Base-by-base conservation (phyloP, 2,113 vertebrate genomes). In the Gorsachius goisagi region DNA sequence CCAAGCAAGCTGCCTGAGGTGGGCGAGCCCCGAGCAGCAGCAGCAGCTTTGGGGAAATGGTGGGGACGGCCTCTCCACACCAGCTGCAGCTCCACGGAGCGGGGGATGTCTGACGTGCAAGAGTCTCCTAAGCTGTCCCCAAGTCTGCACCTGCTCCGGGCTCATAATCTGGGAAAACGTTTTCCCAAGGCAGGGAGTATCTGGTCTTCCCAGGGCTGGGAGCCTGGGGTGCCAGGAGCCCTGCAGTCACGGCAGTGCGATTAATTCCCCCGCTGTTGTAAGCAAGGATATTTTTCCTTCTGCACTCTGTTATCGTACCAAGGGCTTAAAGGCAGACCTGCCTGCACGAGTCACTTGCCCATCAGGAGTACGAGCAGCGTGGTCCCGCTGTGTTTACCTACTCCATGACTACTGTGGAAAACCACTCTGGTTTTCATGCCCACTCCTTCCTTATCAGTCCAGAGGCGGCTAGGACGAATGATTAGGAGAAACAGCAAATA, bases 331-430 rank as follows among this genome's bases (percentile, higher is more conserved):
- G 71, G 56, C 73, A 72, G 60, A 37, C 28, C 22, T 30, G 78
- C 39, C 37, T 72, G 56, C 35, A 13, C 0, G 0, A 15, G 26
- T 35, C 17, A 15, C 8, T 8, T 32, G 2, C 22, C 0, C 1
- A 9, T 15, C 62, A 33, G 63, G 21, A 18, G 21, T 20, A 12
- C 28, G 24, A 93, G 85, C 60, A 52, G 26, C 4, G 0, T 2
- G 1, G 20, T 8, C 19, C 41, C 3, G 1, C 44, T 0, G 0
- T 75, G 58, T 88, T 96, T 92, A 32, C 79, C 1, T 1, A 72
- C n/a, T 85, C 74, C 45, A 66, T 69, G 88, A 27, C 74, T 85
- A n/a, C 74, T 32, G 3, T 0, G 1, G 47, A 69, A 73, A 92
- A 69, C 11, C 1, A 0, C 27, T 30, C 49, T 0, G 2, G 7